These are phyloP conservation scores for Mormyrus iriodes DNA, from an alignment of 2,113 vertebrate genomes.

Conservation along the genomic window DNA sequence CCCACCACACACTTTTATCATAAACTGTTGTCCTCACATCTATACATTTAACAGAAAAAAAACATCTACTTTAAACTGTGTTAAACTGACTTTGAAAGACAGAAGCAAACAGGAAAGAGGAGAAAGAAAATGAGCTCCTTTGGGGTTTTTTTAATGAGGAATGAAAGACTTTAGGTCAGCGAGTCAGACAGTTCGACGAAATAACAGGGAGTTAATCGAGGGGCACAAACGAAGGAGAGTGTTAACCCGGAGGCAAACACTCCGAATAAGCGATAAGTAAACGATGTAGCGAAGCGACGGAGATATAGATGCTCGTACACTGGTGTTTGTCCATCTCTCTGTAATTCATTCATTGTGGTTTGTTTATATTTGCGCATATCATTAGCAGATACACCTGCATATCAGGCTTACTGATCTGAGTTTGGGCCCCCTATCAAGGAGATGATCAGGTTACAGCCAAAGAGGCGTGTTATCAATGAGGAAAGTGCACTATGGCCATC, in stretches of 20 bases:
- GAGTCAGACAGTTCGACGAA: neutral
- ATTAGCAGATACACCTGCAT: slow-evolving; percentile 15
- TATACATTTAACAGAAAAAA: neutral
- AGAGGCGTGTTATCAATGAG: slow-evolving; percentile 64
- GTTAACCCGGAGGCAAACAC: neutral
- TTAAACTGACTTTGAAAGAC: neutral
- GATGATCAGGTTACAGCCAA: slow-evolving; percentile 65
- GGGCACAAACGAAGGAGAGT: neutral
- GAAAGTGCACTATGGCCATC: slow-evolving; percentile 58
- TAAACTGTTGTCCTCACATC: neutral
- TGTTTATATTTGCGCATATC: neutral
- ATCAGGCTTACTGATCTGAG: slow-evolving; percentile 70
- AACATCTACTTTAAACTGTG: neutral
- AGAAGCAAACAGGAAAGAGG: neutral
- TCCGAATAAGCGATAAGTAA: neutral
- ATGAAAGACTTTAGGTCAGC: slow-evolving; percentile 9
- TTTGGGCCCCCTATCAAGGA: slow-evolving; percentile 54
- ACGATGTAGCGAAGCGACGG: neutral
- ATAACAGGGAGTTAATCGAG: slow-evolving; percentile 6
- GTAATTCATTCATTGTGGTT: neutral
- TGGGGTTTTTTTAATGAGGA: neutral
- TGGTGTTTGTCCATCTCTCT: neutral
- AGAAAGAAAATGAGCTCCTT: neutral
- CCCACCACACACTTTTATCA: neutral
- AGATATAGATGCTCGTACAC: neutral